Conservation (phyloP, 2,888 invertebrate genomes). For the Trichogramma evanescens region DNA sequence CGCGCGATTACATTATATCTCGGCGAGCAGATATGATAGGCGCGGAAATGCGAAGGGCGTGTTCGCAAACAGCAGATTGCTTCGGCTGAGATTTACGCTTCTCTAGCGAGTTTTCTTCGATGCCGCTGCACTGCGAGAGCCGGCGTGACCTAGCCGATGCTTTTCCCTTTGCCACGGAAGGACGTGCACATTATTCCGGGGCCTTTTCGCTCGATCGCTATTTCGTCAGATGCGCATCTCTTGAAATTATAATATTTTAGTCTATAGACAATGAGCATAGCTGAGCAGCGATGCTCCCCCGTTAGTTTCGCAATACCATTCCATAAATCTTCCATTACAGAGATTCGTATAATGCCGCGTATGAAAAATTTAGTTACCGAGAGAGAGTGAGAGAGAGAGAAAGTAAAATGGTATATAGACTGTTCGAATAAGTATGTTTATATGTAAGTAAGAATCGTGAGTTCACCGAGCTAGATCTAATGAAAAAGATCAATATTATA, state of each 20-base stretch:
- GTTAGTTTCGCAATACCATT: no score
- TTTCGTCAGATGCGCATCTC: background rate
- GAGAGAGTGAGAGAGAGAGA: background rate
- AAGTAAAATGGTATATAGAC: slow-evolving; percentile 11
- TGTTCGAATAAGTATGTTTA: slow-evolving; percentile 21
- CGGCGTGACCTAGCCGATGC: background rate
- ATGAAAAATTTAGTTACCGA: background rate
- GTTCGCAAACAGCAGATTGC: slow-evolving; percentile 15
- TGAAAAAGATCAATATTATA: slow-evolving; percentile 20
- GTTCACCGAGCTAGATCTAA: slow-evolving; percentile 23
- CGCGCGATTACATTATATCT: background rate
- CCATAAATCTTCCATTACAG: no score
- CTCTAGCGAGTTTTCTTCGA: slow-evolving; percentile 1
- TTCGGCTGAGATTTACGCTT: background rate
- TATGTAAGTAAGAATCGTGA: slow-evolving; percentile 40
- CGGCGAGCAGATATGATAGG: slow-evolving; percentile 5
- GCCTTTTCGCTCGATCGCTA: background rate
- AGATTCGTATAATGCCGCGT: no score
- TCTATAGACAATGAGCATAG: background rate
- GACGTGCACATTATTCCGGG: background rate
- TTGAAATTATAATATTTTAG: background rate
- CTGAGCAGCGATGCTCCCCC: background rate
- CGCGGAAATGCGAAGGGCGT: slow-evolving; percentile 13
- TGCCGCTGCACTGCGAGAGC: background rate
- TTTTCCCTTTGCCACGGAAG: background rate